Evolutionary conservation across 1,140 invertebrate genomes (phyloP).

Genomic region (Mycetomoellerius zeteki): DNA sequence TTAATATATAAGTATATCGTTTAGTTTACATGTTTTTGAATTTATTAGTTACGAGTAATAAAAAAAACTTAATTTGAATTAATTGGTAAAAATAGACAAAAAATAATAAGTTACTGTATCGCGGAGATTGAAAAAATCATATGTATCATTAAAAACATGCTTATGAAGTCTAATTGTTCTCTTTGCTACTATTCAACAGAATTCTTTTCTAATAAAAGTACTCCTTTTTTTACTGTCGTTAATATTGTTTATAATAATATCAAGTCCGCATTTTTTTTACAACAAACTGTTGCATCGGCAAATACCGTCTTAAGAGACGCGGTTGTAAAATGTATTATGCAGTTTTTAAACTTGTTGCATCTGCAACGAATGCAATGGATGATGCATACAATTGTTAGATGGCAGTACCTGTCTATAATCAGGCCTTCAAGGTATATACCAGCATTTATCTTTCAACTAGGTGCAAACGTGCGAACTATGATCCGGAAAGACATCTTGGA

Average conservation of each 20-base stretch:
- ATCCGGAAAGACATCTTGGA: background rate
- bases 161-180: background rate
- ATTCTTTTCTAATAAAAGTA: background rate
- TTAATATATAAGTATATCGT: background rate
- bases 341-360: background rate
- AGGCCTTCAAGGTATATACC: background rate
- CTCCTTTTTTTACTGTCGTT: background rate
- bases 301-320: background rate
- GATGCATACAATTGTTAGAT: constrained; percentile 50
- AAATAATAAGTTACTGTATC: background rate
- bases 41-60: background rate
- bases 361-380: constrained; percentile 29
- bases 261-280: background rate
- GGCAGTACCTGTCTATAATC: constrained; percentile 59
- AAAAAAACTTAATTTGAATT: constrained; percentile 2
- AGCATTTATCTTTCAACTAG: background rate
- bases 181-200: background rate
- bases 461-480: background rate
- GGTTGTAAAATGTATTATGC: background rate
- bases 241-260: constrained; percentile 32
- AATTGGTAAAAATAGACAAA: background rate
- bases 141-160: too few species aligned
- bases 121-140: background rate
- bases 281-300: background rate
- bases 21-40: background rate